Percentiles rank a stretch among this genome's conserved stretches.
phyloP scores from a whole-genome alignment of 2,797 vertebrate species.

The Saguinus oedipus region DNA sequence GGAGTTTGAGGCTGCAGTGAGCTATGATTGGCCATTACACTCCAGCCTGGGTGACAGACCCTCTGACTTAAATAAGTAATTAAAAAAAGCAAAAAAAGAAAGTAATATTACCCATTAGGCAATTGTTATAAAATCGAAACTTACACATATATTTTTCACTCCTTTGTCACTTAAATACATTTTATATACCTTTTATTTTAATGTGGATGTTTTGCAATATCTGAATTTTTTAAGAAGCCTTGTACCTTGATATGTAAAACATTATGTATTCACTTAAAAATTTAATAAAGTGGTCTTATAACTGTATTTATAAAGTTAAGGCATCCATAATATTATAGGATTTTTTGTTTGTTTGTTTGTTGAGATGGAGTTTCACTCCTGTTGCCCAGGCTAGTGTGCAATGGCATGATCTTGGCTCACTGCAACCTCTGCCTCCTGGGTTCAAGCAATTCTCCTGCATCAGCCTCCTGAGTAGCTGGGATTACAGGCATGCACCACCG shows the following conservation, averaged over 20 bases:
- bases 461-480: no score
- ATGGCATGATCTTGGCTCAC: no score
- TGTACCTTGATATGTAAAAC: not conserved
- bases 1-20: no score
- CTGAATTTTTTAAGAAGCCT: constrained; percentile 3
- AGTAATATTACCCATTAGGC: not conserved
- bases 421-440: no score
- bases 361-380: no score
- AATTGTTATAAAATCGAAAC: not conserved
- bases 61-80: not conserved
- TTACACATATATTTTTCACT: not conserved
- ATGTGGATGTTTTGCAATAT: not conserved
- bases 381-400: no score
- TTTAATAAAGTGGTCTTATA: not conserved
- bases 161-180: not conserved
- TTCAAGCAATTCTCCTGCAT: no score
- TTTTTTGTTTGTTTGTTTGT: no score
- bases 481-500: no score
- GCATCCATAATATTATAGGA: not conserved
- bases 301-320: not conserved
- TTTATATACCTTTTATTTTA: not conserved
- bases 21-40: no score
- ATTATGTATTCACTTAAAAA: not conserved
- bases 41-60: no score
- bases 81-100: not conserved